phyloP scores from a whole-genome alignment of 2,888 invertebrate genomes.

The Drosophila affinis region DNA sequence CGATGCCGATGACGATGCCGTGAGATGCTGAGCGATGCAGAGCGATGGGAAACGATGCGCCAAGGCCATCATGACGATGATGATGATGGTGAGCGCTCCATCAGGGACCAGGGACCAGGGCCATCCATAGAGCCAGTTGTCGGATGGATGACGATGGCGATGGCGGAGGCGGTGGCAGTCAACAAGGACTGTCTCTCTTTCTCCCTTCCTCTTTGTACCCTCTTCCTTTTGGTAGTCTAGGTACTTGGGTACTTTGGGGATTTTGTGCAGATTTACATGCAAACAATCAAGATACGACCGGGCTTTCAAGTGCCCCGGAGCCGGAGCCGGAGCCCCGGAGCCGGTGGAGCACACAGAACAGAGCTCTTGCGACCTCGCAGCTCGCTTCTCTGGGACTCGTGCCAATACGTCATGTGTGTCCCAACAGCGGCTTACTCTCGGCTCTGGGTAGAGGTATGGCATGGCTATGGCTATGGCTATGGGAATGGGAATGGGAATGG shows the following conservation, averaged over 20 bases:
- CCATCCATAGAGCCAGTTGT: neutral
- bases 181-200: slow-evolving; percentile 15
- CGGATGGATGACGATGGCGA: slow-evolving; percentile 1
- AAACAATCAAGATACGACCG: slow-evolving; percentile 78
- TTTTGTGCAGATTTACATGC: slow-evolving; percentile 80
- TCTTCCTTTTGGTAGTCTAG: slow-evolving; percentile 36
- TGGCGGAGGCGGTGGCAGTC: neutral
- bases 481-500: slow-evolving; percentile 5
- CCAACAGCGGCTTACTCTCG: slow-evolving; percentile 40
- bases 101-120: too few species aligned
- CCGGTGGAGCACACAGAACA: slow-evolving; percentile 28
- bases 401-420: slow-evolving; percentile 72
- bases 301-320: slow-evolving; percentile 71
- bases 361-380: slow-evolving; percentile 32
- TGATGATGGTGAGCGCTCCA: slow-evolving; percentile 16
- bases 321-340: slow-evolving; percentile 54
- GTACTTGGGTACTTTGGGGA: slow-evolving; percentile 75
- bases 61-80: slow-evolving; percentile 52
- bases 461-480: too few species aligned
- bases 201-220: slow-evolving; percentile 35
- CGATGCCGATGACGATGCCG: neutral
- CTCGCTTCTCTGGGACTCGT: slow-evolving; percentile 26
- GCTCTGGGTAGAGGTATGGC: neutral
- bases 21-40: neutral
- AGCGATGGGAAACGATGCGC: slow-evolving; percentile 25